These are phyloP conservation scores for Nyctibius grandis DNA, from an alignment of 2,797 vertebrate species.

Conservation along the genomic window DNA sequence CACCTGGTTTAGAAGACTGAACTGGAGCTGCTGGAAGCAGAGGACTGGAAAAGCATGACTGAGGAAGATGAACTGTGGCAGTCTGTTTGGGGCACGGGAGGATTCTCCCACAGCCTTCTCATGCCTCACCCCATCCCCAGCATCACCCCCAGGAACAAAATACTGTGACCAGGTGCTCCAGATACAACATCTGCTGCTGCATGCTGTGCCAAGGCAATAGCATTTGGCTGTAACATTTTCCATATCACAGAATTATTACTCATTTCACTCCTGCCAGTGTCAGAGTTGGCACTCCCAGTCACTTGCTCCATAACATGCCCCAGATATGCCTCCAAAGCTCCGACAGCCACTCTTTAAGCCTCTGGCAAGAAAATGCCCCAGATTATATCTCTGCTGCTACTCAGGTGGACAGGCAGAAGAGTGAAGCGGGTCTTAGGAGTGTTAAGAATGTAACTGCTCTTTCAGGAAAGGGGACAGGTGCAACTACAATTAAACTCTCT, in stretches of 20 bases:
- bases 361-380: neutral
- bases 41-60: neutral
- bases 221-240: accelerated
- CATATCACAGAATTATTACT: neutral
- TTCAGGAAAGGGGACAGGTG: neutral
- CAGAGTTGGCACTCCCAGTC: neutral
- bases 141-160: neutral
- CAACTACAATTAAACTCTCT: neutral
- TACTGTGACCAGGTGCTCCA: neutral
- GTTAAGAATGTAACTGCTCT: neutral
- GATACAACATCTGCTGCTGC: neutral
- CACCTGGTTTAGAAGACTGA: neutral
- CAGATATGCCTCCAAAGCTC: neutral
- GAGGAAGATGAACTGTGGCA: neutral
- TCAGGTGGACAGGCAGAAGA: neutral
- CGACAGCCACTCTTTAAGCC: neutral
- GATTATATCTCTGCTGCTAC: neutral
- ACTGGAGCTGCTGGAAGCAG: neutral
- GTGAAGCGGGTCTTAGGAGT: neutral
- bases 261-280: neutral
- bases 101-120: neutral
- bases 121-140: neutral
- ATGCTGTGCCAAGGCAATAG: neutral
- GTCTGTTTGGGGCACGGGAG: accelerated
- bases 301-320: neutral